A percentile compares a stretch with the other conserved stretches of the same genome.
phyloP scores from a whole-genome alignment of 2,888 invertebrate species.

The Aproaerema taeniolella region DNA sequence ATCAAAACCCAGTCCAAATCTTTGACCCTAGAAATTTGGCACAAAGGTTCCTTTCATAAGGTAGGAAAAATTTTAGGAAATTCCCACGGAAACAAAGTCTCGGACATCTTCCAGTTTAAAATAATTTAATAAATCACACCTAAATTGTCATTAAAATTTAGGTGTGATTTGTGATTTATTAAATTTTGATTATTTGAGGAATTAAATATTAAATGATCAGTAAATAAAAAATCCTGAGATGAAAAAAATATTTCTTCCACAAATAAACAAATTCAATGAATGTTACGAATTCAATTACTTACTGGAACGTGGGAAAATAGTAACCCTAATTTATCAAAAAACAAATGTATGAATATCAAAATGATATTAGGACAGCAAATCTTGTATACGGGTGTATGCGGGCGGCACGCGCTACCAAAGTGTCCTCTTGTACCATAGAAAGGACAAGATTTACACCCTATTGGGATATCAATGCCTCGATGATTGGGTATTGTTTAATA shows the following conservation, averaged over 20 bases:
- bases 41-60: no score
- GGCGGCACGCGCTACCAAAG: conserved; percentile 12
- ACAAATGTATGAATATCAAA: conserved; percentile 8
- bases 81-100: no score
- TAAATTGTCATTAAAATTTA: no score
- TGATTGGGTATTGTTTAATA: not conserved
- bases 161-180: no score
- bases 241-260: not conserved
- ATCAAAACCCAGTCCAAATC: no score
- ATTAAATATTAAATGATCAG: no score
- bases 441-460: not conserved
- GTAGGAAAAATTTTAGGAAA: no score
- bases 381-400: conserved; percentile 8
- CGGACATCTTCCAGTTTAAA: no score
- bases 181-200: no score
- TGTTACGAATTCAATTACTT: conserved; percentile 34
- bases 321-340: conserved; percentile 14
- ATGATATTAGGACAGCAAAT: not conserved
- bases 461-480: not conserved
- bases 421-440: not conserved
- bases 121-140: no score
- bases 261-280: no score
- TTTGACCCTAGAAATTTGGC: no score
- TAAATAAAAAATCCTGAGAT: not conserved
- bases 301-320: not conserved